A percentile compares a stretch with the other conserved stretches of the same genome.
phyloP scores from a whole-genome alignment of 2,797 vertebrate species.

The Acanthurus leucopareius region DNA sequence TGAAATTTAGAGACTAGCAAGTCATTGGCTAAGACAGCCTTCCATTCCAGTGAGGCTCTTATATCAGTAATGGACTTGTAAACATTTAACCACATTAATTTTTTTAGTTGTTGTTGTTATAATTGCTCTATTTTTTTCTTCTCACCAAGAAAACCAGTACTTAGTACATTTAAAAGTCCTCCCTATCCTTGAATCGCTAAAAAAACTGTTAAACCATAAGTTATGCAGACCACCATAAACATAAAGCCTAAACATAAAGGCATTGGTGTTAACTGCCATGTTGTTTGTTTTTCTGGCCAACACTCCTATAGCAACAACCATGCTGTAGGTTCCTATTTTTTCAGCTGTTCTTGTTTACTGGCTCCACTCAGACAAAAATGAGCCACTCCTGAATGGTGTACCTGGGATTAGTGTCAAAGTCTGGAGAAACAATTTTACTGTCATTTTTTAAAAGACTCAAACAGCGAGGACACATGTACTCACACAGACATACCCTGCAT shows the following conservation, averaged over 20 bases:
- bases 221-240: constrained; percentile 35
- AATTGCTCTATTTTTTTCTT: not conserved
- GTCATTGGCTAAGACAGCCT: constrained; percentile 4
- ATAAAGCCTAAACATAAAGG: constrained; percentile 34
- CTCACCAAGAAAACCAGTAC: constrained; percentile 8
- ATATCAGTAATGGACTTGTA: constrained; percentile 19
- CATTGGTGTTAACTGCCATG: constrained; percentile 60
- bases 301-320: constrained; percentile 38
- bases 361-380: constrained; percentile 13
- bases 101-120: not conserved
- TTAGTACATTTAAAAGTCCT: constrained; percentile 45
- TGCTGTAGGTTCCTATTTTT: constrained; percentile 51
- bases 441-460: constrained; percentile 8
- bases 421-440: constrained; percentile 47
- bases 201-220: constrained; percentile 45
- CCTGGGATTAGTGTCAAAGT: constrained; percentile 51
- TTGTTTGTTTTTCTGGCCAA: constrained; percentile 62
- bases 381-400: constrained; percentile 45
- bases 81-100: constrained; percentile 21
- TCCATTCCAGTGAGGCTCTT: not conserved
- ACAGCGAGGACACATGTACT: not conserved
- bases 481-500: constrained; percentile 16
- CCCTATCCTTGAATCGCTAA: constrained; percentile 37
- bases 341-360: constrained; percentile 75
- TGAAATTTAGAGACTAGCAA: constrained; percentile 35